Evolutionary conservation across 2,888 invertebrate species (phyloP), one percentile per base, ranked within the genome.

Genomic region (Meloe dianella): DNA sequence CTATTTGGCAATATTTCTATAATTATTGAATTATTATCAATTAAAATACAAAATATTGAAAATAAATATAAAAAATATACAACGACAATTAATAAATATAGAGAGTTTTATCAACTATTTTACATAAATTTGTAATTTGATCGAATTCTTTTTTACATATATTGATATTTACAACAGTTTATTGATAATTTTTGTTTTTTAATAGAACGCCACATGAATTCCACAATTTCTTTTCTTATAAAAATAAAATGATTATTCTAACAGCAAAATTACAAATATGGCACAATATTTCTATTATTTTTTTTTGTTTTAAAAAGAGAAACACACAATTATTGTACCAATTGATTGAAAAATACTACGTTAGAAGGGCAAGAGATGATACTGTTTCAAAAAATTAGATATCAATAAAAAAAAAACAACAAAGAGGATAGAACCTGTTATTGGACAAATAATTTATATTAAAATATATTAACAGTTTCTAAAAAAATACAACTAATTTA

Each of bases 201-300:
- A 17, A 47, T n/a, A 47, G 47, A 47, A 47, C 47, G 47, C 17
- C 20, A 47, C 14, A 38, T 14, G n/a, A n/a, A n/a, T 38, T 38
- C 14, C 14, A 38, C 38, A 47, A 47, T 17, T 17, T 17, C 20
- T 7, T 47, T 38, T 10, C 2, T 47, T 47, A 47, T 47, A 47
- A 47, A 47, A 47, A 47, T 47, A 47, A 47, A 47, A 14, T 38
- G 38, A 47, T 47, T 47, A 38, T 29, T 64, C 57, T 47, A 57
- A 65, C 57, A 61, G 61, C 47, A 58, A 65, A 59, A 65, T 61
- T 65, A 62, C 59, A 62, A 32, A 51, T 66, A 66, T 66, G 66
- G 66, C 66, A 66, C 66, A 65, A 61, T 65, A 58, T 61, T 61
- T 58, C 24, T 63, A 41, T 35, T 35, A 58, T 12, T 51, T 54